A percentile compares a stretch with the other conserved stretches of the same genome.
Evolutionary conservation across 2,797 vertebrate species (phyloP).

Genomic region (Scolopax rusticola): DNA sequence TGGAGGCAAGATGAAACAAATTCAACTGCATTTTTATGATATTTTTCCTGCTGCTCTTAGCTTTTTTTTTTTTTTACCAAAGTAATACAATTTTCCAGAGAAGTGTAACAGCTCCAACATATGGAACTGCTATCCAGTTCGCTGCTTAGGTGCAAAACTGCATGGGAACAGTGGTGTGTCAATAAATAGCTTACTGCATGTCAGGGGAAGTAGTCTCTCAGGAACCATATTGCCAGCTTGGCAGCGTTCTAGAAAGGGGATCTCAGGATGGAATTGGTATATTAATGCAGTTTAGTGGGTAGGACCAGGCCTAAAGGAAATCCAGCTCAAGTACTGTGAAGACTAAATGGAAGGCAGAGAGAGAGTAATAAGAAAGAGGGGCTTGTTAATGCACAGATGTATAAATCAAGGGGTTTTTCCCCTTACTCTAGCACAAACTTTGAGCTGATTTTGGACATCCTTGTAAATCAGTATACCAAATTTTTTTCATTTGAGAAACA

Average conservation of each 20-base stretch:
- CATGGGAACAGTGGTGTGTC: constrained; percentile 50
- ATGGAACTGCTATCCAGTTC: constrained; percentile 65
- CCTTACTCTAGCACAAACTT: background rate
- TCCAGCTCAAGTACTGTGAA: background rate
- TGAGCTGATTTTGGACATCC: background rate
- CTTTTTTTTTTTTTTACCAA: constrained; percentile 72
- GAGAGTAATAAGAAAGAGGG: constrained; percentile 5
- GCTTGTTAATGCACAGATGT: constrained; percentile 15
- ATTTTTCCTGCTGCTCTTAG: constrained; percentile 67
- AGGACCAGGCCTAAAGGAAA: constrained; percentile 27
- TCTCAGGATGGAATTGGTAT: background rate
- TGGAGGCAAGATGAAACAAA: constrained; percentile 71
- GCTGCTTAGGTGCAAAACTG: constrained; percentile 57
- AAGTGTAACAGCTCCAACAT: constrained; percentile 61
- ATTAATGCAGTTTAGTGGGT: constrained; percentile 5
- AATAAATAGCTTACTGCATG: constrained; percentile 55
- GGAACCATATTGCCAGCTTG: constrained; percentile 49
- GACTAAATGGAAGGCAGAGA: background rate
- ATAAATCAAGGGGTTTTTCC: background rate
- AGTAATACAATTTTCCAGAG: constrained; percentile 73
- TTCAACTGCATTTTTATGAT: constrained; percentile 73
- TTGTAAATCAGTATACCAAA: background rate
- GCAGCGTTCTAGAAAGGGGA: constrained; percentile 15
- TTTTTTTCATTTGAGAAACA: background rate
- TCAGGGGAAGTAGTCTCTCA: constrained; percentile 16